These are phyloP conservation scores for Mormyrops boulengeri DNA, from an alignment of 2,797 vertebrate species.

Conservation along the genomic window DNA sequence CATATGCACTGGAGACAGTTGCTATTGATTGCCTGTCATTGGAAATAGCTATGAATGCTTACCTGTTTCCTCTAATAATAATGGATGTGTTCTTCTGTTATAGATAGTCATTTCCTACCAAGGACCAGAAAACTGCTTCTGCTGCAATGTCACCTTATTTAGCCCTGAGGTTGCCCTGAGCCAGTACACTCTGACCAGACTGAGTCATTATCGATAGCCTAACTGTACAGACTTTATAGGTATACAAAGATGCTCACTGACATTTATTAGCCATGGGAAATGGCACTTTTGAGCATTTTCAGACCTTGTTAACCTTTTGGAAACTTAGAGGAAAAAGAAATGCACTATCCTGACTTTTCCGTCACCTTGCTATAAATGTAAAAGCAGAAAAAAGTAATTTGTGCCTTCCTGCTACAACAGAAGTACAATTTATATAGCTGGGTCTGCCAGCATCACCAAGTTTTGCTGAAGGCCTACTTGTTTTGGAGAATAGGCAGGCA, in stretches of 20 bases:
- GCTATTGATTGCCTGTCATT: neutral
- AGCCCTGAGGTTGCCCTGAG: neutral
- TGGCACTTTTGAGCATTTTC: neutral
- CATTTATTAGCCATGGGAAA: neutral
- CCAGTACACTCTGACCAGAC: neutral
- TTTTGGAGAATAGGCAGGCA: neutral
- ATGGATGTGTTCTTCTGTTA: neutral
- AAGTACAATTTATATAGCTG: neutral
- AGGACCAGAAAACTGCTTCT: neutral
- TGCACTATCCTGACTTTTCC: neutral
- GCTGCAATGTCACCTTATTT: neutral
- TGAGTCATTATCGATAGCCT: neutral
- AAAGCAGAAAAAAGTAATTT: neutral
- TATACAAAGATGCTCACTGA: neutral
- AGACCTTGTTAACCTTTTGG: neutral
- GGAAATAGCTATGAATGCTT: conserved; percentile 2
- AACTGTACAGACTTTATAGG: neutral
- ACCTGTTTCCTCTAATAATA: neutral
- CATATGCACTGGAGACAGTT: neutral
- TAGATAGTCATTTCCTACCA: neutral
- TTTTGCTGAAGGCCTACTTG: neutral
- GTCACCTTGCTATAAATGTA: neutral
- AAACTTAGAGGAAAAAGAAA: neutral
- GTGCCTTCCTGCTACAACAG: neutral
- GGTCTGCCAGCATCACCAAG: neutral